phyloP scores from a whole-genome alignment of 1,140 invertebrate genomes.

The Drosophila murphyi region DNA sequence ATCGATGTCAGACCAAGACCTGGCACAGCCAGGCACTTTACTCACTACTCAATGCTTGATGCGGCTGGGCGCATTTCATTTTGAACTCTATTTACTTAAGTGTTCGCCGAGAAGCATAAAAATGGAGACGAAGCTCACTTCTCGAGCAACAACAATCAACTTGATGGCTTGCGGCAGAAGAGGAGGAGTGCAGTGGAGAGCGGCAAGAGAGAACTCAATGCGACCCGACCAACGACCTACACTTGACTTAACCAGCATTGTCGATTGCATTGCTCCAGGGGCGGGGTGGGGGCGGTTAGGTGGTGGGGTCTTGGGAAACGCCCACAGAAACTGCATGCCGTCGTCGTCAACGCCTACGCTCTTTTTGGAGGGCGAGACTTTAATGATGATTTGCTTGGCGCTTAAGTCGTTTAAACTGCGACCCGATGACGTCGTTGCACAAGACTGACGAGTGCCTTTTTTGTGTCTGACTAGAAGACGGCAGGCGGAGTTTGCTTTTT shows the following conservation, averaged over 20 bases:
- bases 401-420: slow-evolving; percentile 82
- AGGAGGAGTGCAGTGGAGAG: background rate
- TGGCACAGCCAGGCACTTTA: slow-evolving; percentile 54
- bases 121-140: slow-evolving; percentile 35
- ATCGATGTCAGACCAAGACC: slow-evolving; percentile 69
- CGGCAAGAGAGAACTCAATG: slow-evolving; percentile 17
- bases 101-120: slow-evolving; percentile 61
- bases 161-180: slow-evolving; percentile 30
- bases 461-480: slow-evolving; percentile 65
- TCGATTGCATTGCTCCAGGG: slow-evolving; percentile 67
- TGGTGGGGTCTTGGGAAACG: background rate
- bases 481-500: slow-evolving; percentile 47
- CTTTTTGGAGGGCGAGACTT: slow-evolving; percentile 61
- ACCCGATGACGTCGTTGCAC: slow-evolving; percentile 53
- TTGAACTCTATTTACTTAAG: slow-evolving; percentile 82
- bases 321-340: slow-evolving; percentile 49
- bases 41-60: slow-evolving; percentile 46
- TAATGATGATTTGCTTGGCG: slow-evolving; percentile 83
- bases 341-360: slow-evolving; percentile 36
- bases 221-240: slow-evolving; percentile 79
- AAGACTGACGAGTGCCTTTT: slow-evolving; percentile 78
- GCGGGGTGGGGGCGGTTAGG: background rate
- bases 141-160: slow-evolving; percentile 53
- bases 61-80: slow-evolving; percentile 76
- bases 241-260: slow-evolving; percentile 84